Evolutionary conservation across 2,797 vertebrate species (phyloP).

Genomic region (Catamblyrhynchus diadema): DNA sequence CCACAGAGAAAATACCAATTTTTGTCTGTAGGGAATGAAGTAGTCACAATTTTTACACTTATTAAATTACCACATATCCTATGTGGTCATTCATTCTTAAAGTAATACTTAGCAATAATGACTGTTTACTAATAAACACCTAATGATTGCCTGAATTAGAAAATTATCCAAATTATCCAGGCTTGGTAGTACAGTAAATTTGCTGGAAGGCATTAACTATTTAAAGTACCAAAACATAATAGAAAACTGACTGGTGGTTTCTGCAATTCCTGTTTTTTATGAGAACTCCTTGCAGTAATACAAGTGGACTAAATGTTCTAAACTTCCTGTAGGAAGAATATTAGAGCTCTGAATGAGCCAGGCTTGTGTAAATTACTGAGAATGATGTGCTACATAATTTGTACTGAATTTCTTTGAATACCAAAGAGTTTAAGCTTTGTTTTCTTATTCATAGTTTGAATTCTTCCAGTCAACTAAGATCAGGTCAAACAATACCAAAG

Average conservation of each 20-base stretch:
- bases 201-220: slow-evolving; percentile 35
- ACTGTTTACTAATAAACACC: slow-evolving; percentile 59
- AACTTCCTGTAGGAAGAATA: not conserved
- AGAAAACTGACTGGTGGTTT: not conserved
- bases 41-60: slow-evolving; percentile 53
- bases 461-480: not conserved
- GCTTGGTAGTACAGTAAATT: slow-evolving; percentile 16
- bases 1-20: slow-evolving; percentile 33
- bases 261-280: not conserved
- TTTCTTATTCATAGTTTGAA: not conserved
- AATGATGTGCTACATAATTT: not conserved
- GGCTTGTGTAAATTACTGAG: not conserved
- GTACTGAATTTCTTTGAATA: not conserved
- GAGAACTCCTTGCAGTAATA: not conserved
- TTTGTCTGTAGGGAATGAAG: slow-evolving; percentile 44
- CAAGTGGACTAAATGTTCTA: not conserved
- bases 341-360: not conserved
- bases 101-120: slow-evolving; percentile 52
- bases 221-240: slow-evolving; percentile 18
- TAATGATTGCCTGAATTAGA: slow-evolving; percentile 46
- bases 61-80: slow-evolving; percentile 47
- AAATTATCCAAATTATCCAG: slow-evolving; percentile 55
- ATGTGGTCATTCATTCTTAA: slow-evolving; percentile 57
- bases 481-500: not conserved
- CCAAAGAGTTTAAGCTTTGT: not conserved